Conservation (phyloP, 2,797 vertebrate genomes). For the Malurus leucopterus region DNA sequence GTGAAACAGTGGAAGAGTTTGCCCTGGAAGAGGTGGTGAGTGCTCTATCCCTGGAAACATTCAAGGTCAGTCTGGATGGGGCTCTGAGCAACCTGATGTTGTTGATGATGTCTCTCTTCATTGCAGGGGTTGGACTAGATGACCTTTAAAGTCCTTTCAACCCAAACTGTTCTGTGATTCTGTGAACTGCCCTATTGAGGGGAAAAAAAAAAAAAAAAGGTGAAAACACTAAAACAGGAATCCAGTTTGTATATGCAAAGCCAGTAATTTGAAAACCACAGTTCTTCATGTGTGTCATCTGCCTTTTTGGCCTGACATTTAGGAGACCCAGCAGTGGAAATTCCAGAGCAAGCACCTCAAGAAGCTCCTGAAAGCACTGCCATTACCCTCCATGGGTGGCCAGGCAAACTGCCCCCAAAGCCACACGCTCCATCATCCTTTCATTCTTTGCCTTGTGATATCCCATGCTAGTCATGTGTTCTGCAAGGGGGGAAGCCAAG, state of each 20-base stretch:
- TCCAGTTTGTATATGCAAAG: neutral
- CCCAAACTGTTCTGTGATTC: neutral
- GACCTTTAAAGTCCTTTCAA: neutral
- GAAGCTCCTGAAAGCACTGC: neutral
- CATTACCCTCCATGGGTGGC: fast-evolving
- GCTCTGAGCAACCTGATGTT: neutral
- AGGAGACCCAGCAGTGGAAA: neutral
- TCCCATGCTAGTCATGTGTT: neutral
- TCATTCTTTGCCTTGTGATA: neutral
- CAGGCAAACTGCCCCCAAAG: neutral
- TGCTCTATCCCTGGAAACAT: neutral
- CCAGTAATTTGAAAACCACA: neutral
- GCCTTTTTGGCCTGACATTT: neutral
- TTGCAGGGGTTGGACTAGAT: neutral
- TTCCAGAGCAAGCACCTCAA: neutral
- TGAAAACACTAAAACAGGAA: neutral
- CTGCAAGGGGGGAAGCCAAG: neutral
- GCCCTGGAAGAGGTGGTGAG: neutral
- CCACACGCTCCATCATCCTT: neutral
- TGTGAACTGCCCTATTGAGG: neutral
- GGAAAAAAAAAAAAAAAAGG: neutral
- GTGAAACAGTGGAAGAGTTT: neutral
- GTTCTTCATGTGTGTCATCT: neutral
- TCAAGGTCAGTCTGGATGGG: neutral
- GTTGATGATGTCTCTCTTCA: neutral